Conservation (phyloP, 2,113 vertebrate genomes). For the Furnarius figulus region DNA sequence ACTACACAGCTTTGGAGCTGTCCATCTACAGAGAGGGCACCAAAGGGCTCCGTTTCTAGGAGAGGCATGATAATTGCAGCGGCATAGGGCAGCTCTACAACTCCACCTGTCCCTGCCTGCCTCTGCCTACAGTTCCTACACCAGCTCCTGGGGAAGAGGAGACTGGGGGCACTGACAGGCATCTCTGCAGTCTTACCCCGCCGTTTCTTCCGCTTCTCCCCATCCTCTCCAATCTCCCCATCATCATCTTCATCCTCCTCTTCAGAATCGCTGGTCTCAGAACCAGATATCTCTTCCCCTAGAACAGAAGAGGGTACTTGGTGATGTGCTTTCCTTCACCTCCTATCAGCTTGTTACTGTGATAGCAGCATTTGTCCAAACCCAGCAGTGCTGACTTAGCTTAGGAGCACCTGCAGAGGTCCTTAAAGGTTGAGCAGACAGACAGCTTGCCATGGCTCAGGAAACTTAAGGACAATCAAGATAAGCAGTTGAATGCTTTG, state of each 20-base stretch:
- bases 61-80: conserved; percentile 49
- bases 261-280: conserved; percentile 91
- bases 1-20: background rate
- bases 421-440: background rate
- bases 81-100: background rate
- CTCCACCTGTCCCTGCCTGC: background rate
- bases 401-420: background rate
- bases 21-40: background rate
- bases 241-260: conserved; percentile 91
- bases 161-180: background rate
- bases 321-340: background rate
- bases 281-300: conserved; percentile 98
- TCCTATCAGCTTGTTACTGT: background rate
- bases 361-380: background rate
- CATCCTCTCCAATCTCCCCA: conserved; percentile 84
- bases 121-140: background rate
- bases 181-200: conserved; percentile 78
- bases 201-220: conserved; percentile 87
- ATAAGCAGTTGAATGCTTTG: background rate
- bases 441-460: background rate
- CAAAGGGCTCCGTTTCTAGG: background rate
- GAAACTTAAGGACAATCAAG: background rate
- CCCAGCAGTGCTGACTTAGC: background rate
- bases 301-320: background rate
- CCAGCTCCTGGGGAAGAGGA: background rate